Evolutionary conservation across 2,888 invertebrate species (phyloP).

Genomic region (Lamellibrachia satsuma): DNA sequence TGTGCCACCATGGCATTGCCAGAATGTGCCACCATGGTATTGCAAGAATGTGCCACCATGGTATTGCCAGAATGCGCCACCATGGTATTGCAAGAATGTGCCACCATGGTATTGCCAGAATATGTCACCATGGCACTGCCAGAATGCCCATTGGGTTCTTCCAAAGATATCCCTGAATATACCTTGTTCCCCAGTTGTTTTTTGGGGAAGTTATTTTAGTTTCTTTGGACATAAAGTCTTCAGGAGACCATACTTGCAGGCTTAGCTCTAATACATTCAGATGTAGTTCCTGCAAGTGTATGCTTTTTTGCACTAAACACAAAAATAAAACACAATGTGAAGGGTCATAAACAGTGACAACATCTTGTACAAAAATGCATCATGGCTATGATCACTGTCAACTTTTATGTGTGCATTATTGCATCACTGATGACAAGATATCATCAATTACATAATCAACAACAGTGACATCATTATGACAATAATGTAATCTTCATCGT

Average conservation of each 20-base stretch:
- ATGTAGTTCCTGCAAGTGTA: too few species aligned
- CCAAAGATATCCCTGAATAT: neutral
- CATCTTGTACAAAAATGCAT: too few species aligned
- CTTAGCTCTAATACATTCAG: too few species aligned
- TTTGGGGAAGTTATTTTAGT: too few species aligned
- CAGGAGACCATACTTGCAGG: too few species aligned
- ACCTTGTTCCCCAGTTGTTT: neutral
- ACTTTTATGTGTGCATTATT: neutral
- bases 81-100: neutral
- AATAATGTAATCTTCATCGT: neutral
- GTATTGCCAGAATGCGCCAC: neutral
- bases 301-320: too few species aligned
- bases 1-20: neutral
- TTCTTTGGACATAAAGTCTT: too few species aligned
- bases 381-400: too few species aligned
- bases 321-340: too few species aligned
- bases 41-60: neutral
- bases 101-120: neutral
- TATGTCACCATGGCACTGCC: neutral
- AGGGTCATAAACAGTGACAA: too few species aligned
- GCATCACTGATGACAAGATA: neutral
- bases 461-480: neutral
- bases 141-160: neutral
- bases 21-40: neutral
- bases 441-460: neutral